Base-by-base conservation (phyloP, 2,797 vertebrate genomes). In the Sphaeramia orbicularis region DNA sequence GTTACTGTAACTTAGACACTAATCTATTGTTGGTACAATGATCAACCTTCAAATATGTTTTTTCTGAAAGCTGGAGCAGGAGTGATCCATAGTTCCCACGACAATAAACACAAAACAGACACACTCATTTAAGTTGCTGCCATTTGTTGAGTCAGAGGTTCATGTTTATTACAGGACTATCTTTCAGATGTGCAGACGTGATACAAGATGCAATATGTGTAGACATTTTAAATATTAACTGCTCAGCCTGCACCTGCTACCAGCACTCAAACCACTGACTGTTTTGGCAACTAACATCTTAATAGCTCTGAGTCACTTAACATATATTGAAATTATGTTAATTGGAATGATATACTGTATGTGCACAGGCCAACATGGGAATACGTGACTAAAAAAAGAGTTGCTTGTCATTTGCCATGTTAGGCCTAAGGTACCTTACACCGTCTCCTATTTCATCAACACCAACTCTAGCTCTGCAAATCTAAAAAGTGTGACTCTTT, bases 401-500 rank as follows among this genome's bases (percentile, higher is more conserved):
- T 1, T 36, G 32, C 10, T 36, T 36, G 35, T 36, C 15, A 36
- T 32, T 51, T 6, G 1, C 32, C 6, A 8, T 15, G 21, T 24
- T 5, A 24, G 21, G 21, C 21, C 21, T 24, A 24, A 50, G 32
- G 2, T 38, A 30, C 4, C 13, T 15, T 4, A 41, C 53, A 15
- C 10, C 7, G 10, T 32, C n/a, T 8, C 16, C 7, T 24, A 13
- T 24, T 44, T 11, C 30, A 32, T 32, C 30, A 32, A 7, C 30
- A 32, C 6, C n/a, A 14, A 41, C 12, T 12, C 38, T 13, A 13
- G 14, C 11, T 40, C 11, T 40, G 10, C 10, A 40, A 12, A 6
- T 14, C 3, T 41, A 14, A 41, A 19, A 40, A 30, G 16, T 18
- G 14, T 41, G 8, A 19, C 18, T 40, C 27, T 66, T 77, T 55